Percentiles rank a stretch among this genome's conserved stretches.
These are phyloP conservation scores for Leptobrachium ailaonicum DNA, from an alignment of 2,113 vertebrate species.

Conservation along the genomic window DNA sequence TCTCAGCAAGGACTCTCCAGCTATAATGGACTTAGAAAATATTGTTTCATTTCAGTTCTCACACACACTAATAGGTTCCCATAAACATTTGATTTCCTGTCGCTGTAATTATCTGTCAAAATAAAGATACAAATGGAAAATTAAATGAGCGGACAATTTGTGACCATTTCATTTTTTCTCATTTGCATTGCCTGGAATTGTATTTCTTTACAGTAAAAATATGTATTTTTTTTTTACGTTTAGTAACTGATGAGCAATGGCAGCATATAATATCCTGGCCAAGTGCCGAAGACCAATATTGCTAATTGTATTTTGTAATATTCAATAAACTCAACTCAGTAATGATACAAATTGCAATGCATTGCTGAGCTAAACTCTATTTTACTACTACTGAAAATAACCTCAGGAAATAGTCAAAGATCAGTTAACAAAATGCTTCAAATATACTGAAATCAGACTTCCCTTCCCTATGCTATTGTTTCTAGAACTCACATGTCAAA, in stretches of 20 bases:
- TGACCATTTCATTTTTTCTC: not conserved
- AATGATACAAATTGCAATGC: too few relatives aligned
- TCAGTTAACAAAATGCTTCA: not conserved
- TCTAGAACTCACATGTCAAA: too few relatives aligned
- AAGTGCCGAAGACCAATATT: not conserved
- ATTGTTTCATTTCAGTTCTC: not conserved
- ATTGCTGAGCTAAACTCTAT: too few relatives aligned
- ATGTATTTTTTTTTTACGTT: not conserved
- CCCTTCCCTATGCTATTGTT: too few relatives aligned
- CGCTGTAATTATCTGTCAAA: conserved; percentile 9
- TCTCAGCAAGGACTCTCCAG: conserved; percentile 14
- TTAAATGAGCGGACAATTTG: not conserved
- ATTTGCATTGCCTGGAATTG: not conserved
- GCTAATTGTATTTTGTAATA: not conserved
- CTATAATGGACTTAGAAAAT: conserved; percentile 19
- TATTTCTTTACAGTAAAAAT: not conserved
- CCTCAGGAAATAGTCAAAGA: not conserved
- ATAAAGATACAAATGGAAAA: not conserved
- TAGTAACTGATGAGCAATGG: not conserved
- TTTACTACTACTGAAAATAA: too few relatives aligned
- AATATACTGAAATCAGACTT: too few relatives aligned
- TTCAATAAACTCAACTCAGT: too few relatives aligned
- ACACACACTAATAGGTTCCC: not conserved
- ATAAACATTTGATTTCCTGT: conserved; percentile 22
- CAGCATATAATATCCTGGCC: not conserved